Evolutionary conservation across 1,140 invertebrate species (phyloP).

Genomic region (Drosophila pruinosa): DNA sequence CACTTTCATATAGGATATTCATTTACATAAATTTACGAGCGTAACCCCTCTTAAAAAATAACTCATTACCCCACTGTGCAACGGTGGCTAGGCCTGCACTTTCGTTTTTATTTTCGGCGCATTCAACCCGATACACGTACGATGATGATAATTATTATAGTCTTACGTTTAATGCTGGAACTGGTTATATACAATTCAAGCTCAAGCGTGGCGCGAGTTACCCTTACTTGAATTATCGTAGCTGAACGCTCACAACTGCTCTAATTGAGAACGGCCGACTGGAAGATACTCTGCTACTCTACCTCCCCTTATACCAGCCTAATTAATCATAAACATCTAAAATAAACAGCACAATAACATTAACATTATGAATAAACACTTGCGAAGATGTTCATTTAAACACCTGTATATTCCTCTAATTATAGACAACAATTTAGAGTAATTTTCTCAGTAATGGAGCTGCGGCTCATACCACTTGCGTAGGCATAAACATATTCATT

Average conservation of each 20-base stretch:
- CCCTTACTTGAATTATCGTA: slow-evolving; percentile 12
- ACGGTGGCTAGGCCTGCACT: slow-evolving; percentile 43
- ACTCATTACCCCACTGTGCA: slow-evolving; percentile 16
- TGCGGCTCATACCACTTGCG: background rate
- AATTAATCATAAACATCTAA: background rate
- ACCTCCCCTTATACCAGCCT: background rate
- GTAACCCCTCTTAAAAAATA: background rate
- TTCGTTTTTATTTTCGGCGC: slow-evolving; percentile 58
- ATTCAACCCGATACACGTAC: slow-evolving; percentile 55
- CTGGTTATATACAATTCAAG: slow-evolving; percentile 37
- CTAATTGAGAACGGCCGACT: background rate
- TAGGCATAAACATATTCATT: background rate
- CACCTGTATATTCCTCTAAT: background rate
- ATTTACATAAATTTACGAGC: background rate
- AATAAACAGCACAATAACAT: background rate
- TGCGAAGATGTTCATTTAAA: background rate
- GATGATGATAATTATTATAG: slow-evolving; percentile 44
- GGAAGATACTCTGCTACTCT: background rate
- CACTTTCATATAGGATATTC: background rate
- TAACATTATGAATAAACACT: background rate
- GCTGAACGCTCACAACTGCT: background rate
- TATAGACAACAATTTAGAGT: background rate
- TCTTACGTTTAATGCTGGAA: slow-evolving; percentile 29
- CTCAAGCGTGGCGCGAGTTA: slow-evolving; percentile 32
- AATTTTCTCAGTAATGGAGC: background rate